Base-by-base conservation (phyloP, 2,888 invertebrate species). In the Opisthograptis luteolata region DNA sequence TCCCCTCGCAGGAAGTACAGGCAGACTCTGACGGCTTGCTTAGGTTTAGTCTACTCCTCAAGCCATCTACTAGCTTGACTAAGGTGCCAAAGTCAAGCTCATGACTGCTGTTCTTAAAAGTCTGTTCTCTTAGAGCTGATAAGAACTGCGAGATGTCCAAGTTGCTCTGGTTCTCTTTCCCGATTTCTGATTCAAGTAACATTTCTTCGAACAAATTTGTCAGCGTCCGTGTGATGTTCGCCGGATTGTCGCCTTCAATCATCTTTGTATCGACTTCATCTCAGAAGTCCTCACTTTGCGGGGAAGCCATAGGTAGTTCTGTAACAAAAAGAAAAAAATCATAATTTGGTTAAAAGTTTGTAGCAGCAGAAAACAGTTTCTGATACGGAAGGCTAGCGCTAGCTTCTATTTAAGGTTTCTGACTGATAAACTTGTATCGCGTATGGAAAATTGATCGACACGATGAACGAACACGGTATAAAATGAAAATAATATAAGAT, bases 1-100 rank as follows among this genome's bases (percentile, higher is more conserved):
- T 84, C 0, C 93, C 93, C 27, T 91, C 92, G 62, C 94, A 94
- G 74, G 94, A 93, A 55, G 85, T 81, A 46, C 90, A 90, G 0
- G 73, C 43, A 0, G 72, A 36, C 40, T 88, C 88, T 1, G 63
- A 54, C 0, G 76, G 53, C 48, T 82, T 84, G 0, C 82, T 86
- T 19, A 88, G 55, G 46, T 89, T 90, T 9, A 89, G 53, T 39
- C 70, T 79, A 22, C 60, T 80, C 25, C 83, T 65, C 74, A 81
- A 80, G 0, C 86, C 87, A 44, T 87, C 86, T 0, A 90, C 81
- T 9, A 89, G 44, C 53, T 81, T 86, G 10, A 90, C 81, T 20
- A 89, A 50, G 2, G 84, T 79, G 0, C 79, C 89, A 40, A 89
- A 89, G 47, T 89, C 89, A 15, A 87, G 50, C 7, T 87, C 87